phyloP scores from a whole-genome alignment of 2,888 invertebrate genomes.

The Diarsia brunnea region DNA sequence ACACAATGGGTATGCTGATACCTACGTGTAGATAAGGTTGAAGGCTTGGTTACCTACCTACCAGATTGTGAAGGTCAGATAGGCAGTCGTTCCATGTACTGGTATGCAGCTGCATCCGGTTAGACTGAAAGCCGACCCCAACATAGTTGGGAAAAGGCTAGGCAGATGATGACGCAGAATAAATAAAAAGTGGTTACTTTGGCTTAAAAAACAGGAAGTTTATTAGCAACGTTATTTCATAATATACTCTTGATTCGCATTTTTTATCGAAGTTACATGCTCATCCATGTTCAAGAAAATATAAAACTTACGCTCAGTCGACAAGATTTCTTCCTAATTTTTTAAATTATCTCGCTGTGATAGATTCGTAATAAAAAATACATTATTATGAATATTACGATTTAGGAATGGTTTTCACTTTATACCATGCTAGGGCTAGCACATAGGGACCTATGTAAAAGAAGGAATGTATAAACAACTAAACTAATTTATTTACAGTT shows the following conservation, averaged over 20 bases:
- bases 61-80: too few relatives aligned
- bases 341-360: not conserved
- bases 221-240: not conserved
- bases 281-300: not conserved
- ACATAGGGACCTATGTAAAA: not conserved
- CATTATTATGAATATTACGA: not conserved
- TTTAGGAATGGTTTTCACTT: not conserved
- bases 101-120: too few relatives aligned
- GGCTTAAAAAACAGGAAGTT: not conserved
- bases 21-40: not conserved
- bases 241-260: not conserved
- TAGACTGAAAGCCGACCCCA: too few relatives aligned
- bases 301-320: not conserved
- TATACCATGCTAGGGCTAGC: not conserved
- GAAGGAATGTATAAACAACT: slow-evolving; percentile 2
- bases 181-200: not conserved
- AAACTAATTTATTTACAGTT: slow-evolving; percentile 64
- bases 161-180: too few relatives aligned
- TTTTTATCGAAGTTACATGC: not conserved
- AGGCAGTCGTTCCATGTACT: too few relatives aligned
- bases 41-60: not conserved
- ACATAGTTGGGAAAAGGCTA: too few relatives aligned
- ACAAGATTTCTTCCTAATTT: too few relatives aligned
- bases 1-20: not conserved
- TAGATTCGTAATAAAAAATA: not conserved